Evolutionary conservation across 2,113 vertebrate species (phyloP).

Genomic region (Camelus dromedarius): DNA sequence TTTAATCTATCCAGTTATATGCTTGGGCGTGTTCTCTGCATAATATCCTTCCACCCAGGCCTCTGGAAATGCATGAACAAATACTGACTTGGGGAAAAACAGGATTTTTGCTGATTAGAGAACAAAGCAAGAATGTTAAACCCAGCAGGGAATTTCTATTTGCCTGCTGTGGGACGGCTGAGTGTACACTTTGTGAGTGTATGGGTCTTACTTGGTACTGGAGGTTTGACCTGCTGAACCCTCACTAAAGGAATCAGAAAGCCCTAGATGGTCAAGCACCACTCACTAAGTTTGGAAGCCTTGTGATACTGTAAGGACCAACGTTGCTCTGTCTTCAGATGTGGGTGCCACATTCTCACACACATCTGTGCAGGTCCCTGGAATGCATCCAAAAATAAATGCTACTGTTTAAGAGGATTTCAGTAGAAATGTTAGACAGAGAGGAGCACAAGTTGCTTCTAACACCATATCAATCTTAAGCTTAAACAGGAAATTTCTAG

Average conservation of each 20-base stretch:
- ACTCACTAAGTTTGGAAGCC: neutral
- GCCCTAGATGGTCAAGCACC: neutral
- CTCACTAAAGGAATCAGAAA: neutral
- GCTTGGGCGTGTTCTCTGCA: slow-evolving; percentile 72
- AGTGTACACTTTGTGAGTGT: neutral
- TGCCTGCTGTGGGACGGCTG: neutral
- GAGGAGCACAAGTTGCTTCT: neutral
- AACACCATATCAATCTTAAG: neutral
- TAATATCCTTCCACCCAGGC: slow-evolving; percentile 71
- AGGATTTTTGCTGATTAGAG: slow-evolving; percentile 76
- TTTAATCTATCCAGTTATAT: slow-evolving; percentile 80
- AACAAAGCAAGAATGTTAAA: slow-evolving; percentile 71
- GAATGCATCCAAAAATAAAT: neutral
- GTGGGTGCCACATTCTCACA: neutral
- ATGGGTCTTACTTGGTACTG: neutral
- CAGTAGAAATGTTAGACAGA: neutral
- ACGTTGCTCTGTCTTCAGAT: neutral
- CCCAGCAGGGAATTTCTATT: slow-evolving; percentile 31
- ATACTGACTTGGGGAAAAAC: slow-evolving; percentile 56
- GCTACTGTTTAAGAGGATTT: neutral
- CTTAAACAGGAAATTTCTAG: neutral
- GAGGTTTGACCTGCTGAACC: neutral
- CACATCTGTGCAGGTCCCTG: neutral
- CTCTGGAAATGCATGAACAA: slow-evolving; percentile 75
- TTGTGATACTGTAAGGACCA: neutral